Conservation (phyloP, 2,797 vertebrate genomes). For the Zonotrichia albicollis region DNA sequence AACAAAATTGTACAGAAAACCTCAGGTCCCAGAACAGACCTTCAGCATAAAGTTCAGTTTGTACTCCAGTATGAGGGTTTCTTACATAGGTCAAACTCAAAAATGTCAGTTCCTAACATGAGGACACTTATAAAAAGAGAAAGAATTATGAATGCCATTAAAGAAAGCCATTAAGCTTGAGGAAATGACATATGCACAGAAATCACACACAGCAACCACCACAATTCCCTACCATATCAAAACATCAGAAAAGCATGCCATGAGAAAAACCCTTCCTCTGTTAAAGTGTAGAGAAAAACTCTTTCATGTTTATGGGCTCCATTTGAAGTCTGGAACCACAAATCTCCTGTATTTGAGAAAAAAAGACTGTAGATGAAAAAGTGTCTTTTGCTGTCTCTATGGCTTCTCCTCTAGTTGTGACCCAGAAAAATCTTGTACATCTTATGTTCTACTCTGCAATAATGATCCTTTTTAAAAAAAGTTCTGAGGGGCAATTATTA, state of each 20-base stretch:
- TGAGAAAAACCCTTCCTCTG: not conserved
- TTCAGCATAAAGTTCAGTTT: not conserved
- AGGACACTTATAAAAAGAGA: not conserved
- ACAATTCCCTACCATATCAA: not conserved
- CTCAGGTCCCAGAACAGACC: not conserved
- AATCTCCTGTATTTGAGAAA: not conserved
- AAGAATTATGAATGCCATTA: not conserved
- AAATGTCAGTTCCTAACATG: not conserved
- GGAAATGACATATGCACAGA: constrained; percentile 12
- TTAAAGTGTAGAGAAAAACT: not conserved
- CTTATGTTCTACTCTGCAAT: not conserved
- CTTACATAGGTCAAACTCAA: not conserved
- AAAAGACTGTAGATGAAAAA: not conserved
- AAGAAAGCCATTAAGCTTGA: constrained; percentile 6
- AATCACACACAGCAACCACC: not conserved
- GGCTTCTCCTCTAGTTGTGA: not conserved
- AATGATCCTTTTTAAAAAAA: not conserved
- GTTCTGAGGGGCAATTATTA: not conserved
- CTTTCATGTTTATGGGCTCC: constrained; percentile 14
- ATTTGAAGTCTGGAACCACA: not conserved
- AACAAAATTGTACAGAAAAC: not conserved
- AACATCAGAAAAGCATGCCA: not conserved
- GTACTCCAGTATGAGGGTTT: not conserved
- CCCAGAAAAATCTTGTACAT: not conserved
- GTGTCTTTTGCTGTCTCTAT: not conserved